These are phyloP conservation scores for Chaetodon trifascialis DNA, from an alignment of 2,113 vertebrate genomes.

Conservation along the genomic window DNA sequence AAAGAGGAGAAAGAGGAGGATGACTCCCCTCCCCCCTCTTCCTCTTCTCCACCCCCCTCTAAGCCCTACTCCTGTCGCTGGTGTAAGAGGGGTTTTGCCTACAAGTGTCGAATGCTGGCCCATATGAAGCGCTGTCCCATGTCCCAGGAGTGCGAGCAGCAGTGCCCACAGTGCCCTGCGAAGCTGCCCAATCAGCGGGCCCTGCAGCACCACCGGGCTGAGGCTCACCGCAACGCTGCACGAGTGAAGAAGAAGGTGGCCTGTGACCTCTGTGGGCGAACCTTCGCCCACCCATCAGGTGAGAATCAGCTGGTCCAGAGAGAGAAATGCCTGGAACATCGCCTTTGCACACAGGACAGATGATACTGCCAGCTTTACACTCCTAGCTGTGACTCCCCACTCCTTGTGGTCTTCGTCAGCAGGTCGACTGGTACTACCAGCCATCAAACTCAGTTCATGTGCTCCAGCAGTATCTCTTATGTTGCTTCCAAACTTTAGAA, in stretches of 20 bases:
- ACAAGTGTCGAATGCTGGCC: conserved; percentile 88
- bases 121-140: conserved; percentile 86
- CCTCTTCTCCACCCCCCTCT: conserved; percentile 31
- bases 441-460: too few species aligned
- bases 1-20: conserved; percentile 44
- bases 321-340: not conserved
- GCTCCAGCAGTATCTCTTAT: too few species aligned
- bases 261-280: conserved; percentile 88
- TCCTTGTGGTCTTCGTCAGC: too few species aligned
- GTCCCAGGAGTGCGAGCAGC: conserved; percentile 80
- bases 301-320: not conserved
- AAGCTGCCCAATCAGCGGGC: conserved; percentile 76
- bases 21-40: conserved; percentile 20
- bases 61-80: conserved; percentile 87
- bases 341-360: not conserved
- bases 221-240: conserved; percentile 68
- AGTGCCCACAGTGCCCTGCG: conserved; percentile 80
- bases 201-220: conserved; percentile 84
- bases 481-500: too few species aligned
- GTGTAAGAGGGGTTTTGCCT: conserved; percentile 88
- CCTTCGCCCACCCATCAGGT: conserved; percentile 92
- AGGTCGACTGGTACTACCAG: too few species aligned
- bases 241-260: conserved; percentile 86
- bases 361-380: not conserved
- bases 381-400: too few species aligned